A percentile compares a stretch with the other conserved stretches of the same genome.
phyloP scores from a whole-genome alignment of 2,797 vertebrate species.

The Manis pentadactyla region DNA sequence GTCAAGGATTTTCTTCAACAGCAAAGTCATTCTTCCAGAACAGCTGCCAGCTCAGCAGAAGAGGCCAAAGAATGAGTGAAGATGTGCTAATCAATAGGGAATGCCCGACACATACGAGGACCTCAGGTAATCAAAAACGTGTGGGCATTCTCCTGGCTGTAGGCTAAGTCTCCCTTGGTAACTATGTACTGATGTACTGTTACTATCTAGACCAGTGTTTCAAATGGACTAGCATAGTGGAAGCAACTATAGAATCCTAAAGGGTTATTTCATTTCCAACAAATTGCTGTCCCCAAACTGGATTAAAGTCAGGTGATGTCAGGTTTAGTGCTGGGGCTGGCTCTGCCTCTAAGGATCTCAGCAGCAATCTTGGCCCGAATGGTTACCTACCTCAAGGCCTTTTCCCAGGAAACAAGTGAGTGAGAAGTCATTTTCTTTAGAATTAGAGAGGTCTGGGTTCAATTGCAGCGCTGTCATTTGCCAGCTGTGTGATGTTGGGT shows the following conservation, averaged over 20 bases:
- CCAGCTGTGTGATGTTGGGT: background rate
- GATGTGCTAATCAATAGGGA: background rate
- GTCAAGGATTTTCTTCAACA: slow-evolving; percentile 49
- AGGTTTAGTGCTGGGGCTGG: background rate
- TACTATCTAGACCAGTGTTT: background rate
- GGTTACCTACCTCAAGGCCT: background rate
- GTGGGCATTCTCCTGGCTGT: background rate
- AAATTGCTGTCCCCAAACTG: background rate
- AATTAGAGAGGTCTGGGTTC: slow-evolving; percentile 33
- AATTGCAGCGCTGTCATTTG: slow-evolving; percentile 5
- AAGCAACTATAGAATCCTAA: background rate
- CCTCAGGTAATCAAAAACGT: background rate
- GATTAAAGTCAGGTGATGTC: background rate
- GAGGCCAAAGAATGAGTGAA: slow-evolving; percentile 18
- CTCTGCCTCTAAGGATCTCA: slow-evolving; percentile 10
- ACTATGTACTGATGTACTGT: background rate
- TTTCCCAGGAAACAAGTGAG: background rate
- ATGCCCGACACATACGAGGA: background rate
- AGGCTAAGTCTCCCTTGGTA: background rate
- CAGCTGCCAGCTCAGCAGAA: background rate
- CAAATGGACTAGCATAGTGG: background rate
- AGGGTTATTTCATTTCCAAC: slow-evolving; percentile 34
- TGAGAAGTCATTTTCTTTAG: background rate
- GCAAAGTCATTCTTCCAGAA: slow-evolving; percentile 23
- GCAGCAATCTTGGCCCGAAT: background rate